Evolutionary conservation across 2,113 vertebrate species (phyloP).

Genomic region (Monarcha castaneiventris): DNA sequence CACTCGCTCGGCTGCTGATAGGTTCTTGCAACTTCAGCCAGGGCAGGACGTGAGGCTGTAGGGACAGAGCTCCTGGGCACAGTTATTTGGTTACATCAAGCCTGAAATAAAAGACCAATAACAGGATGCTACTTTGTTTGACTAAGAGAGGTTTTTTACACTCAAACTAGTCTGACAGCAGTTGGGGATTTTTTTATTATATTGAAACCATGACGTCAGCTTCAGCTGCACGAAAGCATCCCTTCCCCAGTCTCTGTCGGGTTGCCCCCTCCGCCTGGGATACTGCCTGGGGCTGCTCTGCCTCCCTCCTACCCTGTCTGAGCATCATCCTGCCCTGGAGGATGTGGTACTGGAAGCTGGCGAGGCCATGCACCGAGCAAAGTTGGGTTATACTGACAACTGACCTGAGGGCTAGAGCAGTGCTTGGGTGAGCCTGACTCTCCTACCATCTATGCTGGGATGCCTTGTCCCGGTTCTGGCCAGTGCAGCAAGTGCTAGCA

Average conservation of each 20-base stretch:
- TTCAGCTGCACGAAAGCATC: not conserved
- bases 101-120: not conserved
- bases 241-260: not conserved
- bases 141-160: not conserved
- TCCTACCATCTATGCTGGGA: not conserved
- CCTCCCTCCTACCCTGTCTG: not conserved
- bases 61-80: not conserved
- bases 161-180: not conserved
- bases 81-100: not conserved
- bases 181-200: not conserved
- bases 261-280: not conserved
- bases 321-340: not conserved
- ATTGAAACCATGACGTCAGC: not conserved
- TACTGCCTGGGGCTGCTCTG: not conserved
- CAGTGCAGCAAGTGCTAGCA: not conserved
- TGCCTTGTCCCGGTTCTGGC: not conserved
- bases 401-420: not conserved
- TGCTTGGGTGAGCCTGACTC: not conserved
- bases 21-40: not conserved
- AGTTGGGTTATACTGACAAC: not conserved
- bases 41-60: not conserved
- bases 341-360: not conserved
- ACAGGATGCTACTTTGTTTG: not conserved
- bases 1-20: fast-evolving
- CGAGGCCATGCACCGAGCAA: fast-evolving